Evolutionary conservation across 2,888 invertebrate species (phyloP), one percentile per base, ranked within the genome.

Genomic region (Pimpla rufipes): DNA sequence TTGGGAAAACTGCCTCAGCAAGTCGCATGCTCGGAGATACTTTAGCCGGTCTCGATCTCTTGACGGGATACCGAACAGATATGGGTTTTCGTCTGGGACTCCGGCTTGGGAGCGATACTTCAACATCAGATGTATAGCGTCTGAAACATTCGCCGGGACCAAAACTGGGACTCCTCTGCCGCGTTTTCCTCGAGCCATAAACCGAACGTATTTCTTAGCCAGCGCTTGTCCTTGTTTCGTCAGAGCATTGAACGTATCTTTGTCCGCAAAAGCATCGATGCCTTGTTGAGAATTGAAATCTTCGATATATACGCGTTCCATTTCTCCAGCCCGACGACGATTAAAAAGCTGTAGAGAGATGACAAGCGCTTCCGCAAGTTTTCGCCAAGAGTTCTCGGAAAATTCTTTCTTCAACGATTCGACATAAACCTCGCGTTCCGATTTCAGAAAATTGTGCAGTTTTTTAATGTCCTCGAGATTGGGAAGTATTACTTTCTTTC

Each of bases 21-120:
- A 70, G 45, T 75, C 68, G 52, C 87, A 90, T n/a, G 90, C 88
- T 16, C 85, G 66, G 13, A 89, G 75, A 67, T 88, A 85, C 74
- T 74, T 79, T 6, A 70, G 71, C 35, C 74, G 40, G 16, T 84
- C 74, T 23, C 21, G 18, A 66, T 78, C 82, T 8, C 16, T 75
- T n/a, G 78, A 68, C 0, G 76, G 80, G 0, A 85, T 6, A 8
- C 86, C 86, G 57, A 88, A 88, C 1, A 88, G 40, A 62, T 85
- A 86, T 0, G 62, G 64, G 45, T 88, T 88, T 8, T 8, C 21
- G 1, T 81, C 50, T 6, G 85, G 73, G 2, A 87, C 83, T 8
- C 55, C 23, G 18, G 85, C 76, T 1, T 73, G 18, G 1, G 52
- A 11, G 29, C 86, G 83, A 40, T 74, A 47, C 47, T 82, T 42